phyloP scores from a whole-genome alignment of 2,888 invertebrate genomes.

The Deladenus siricidicola region DNA sequence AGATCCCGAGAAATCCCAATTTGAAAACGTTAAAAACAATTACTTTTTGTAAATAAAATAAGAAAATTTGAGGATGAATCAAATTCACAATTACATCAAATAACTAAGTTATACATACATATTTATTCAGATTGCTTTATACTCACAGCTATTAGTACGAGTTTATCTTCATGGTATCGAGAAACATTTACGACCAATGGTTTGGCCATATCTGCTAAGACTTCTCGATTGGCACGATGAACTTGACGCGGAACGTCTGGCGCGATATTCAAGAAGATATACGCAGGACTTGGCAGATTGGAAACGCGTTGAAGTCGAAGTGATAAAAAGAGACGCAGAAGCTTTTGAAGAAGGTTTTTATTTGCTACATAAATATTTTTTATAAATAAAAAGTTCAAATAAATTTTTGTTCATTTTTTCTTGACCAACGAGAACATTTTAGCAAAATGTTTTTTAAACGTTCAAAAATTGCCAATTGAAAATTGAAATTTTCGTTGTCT shows the following conservation, averaged over 20 bases:
- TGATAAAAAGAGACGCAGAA: slow-evolving; percentile 66
- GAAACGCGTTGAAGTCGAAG: slow-evolving; percentile 86
- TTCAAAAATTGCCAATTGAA: too few species aligned
- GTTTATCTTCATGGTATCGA: slow-evolving; percentile 81
- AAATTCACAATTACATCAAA: not conserved
- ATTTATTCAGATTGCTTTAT: slow-evolving; percentile 34
- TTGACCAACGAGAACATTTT: too few species aligned
- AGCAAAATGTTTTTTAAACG: too few species aligned
- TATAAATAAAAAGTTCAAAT: too few species aligned
- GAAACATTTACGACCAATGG: slow-evolving; percentile 46
- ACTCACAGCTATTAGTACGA: slow-evolving; percentile 69
- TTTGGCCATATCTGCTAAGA: slow-evolving; percentile 51
- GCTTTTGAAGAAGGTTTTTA: slow-evolving; percentile 6
- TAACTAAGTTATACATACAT: too few species aligned
- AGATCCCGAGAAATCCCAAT: not conserved
- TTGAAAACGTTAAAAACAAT: not conserved
- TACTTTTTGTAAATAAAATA: not conserved
- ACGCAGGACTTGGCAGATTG: slow-evolving; percentile 72
- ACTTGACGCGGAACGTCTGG: slow-evolving; percentile 29
- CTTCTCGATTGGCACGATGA: slow-evolving; percentile 44
- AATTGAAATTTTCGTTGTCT: too few species aligned
- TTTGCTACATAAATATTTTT: too few species aligned
- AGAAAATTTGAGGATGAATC: not conserved
- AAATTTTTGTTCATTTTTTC: too few species aligned
- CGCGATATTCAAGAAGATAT: slow-evolving; percentile 32